Conservation (phyloP, 2,113 vertebrate genomes). For the Amazona vittata region DNA sequence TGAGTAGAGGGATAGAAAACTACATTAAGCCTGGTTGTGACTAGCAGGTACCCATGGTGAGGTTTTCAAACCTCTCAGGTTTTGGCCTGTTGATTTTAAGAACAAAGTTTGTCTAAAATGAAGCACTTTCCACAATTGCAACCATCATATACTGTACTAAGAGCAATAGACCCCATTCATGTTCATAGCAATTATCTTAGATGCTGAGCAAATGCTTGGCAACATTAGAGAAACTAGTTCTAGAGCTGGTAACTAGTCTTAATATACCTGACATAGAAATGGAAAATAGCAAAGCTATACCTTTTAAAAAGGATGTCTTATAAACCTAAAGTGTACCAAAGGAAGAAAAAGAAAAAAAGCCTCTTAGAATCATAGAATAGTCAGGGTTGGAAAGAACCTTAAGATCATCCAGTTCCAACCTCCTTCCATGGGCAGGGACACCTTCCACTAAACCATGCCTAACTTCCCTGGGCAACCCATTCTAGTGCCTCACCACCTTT, state of each 20-base stretch:
- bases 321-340: not conserved
- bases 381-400: too few species aligned
- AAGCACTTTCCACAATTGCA: not conserved
- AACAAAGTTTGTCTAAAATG: not conserved
- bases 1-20: not conserved
- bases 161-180: not conserved
- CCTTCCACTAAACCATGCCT: too few species aligned
- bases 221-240: not conserved
- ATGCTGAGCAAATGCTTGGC: not conserved
- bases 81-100: not conserved
- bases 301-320: not conserved
- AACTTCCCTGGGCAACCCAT: too few species aligned
- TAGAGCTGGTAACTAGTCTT: not conserved
- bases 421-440: too few species aligned
- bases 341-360: fast-evolving
- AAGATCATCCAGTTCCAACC: too few species aligned
- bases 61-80: not conserved
- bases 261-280: not conserved
- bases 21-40: not conserved
- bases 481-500: too few species aligned
- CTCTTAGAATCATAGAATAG: too few species aligned
- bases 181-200: not conserved
- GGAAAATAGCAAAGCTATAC: not conserved
- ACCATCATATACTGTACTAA: not conserved
- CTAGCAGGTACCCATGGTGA: not conserved